Base-by-base conservation (phyloP, 2,888 invertebrate species). In the Brachypterus glaber region DNA sequence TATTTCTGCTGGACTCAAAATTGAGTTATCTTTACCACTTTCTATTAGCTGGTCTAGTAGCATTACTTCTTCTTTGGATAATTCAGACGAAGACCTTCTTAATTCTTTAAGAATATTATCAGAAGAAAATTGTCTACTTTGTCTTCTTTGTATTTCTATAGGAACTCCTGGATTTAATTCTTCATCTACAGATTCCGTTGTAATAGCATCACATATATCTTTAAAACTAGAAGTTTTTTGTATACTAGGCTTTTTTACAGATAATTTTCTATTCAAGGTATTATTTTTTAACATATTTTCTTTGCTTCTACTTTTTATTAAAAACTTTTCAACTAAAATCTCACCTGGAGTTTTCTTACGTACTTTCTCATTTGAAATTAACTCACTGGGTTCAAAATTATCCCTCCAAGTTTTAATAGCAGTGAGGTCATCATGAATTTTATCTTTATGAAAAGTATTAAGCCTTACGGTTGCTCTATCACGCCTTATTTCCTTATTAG, bases 391-490 rank as follows among this genome's bases (percentile, higher is more conserved):
- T 37, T 61, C 53, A 36, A 80, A 68, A 48, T 74, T 77, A 53
- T 79, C 73, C 37, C 80, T 70, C 80, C 80, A 81, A 53, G 55
- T 60, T 52, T 46, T 55, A n/a, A 50, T 50, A 9, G 39, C 46
- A 8, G 45, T 64, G 48, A 14, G 62, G 49, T 41, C 54, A 34
- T 51, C 44, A 8, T 53, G 51, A 26, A 57, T 40, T 36, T 57
- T 54, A 34, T 60, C 60, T 31, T 55, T 58, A 40, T 65, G 63
- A 3, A 80, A 69, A 1, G 84, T 85, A 46, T 80, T 79, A 26
- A 87, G 66, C 35, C 86, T 71, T 7, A 87, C 82, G 13, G 85
- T 80, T 1, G 82, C 74, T 21, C 86, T 70, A 42, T 82, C 82
- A 8, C 87, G 71, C 54, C 77, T 76, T 47, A 86, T 82, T 1